These are phyloP conservation scores for Neosilurus hyrtlii DNA, from an alignment of 2,797 vertebrate species.

Conservation along the genomic window DNA sequence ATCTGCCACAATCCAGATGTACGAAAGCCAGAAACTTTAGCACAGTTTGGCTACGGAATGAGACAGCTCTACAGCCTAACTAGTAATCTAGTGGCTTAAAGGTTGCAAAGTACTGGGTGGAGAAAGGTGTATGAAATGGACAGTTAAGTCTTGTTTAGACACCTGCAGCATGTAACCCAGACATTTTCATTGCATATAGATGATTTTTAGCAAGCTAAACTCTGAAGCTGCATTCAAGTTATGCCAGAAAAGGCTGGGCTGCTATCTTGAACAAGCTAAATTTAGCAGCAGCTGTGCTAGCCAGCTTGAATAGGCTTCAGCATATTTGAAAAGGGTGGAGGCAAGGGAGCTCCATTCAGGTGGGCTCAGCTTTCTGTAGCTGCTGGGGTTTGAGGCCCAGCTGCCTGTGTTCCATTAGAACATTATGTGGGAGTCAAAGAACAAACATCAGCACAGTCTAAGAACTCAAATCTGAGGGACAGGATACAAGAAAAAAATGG, in stretches of 20 bases:
- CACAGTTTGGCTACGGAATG: slow-evolving; percentile 26
- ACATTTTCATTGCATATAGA: slow-evolving; percentile 17
- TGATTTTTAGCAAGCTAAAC: background rate
- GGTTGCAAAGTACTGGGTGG: slow-evolving; percentile 33
- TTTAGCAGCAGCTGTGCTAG: slow-evolving; percentile 58
- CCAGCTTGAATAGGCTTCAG: slow-evolving; percentile 33
- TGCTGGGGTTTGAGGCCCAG: slow-evolving; percentile 29
- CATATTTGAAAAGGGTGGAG: slow-evolving; percentile 50
- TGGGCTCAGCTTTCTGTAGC: slow-evolving; percentile 25
- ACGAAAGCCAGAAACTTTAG: slow-evolving; percentile 12
- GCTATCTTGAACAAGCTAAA: slow-evolving; percentile 50
- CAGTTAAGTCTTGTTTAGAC: slow-evolving; percentile 17
- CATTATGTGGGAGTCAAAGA: background rate
- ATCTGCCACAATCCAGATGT: background rate
- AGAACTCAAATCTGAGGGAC: slow-evolving; percentile 12
- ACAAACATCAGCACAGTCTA: slow-evolving; percentile 14
- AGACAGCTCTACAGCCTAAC: slow-evolving; percentile 18
- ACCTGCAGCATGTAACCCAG: slow-evolving; percentile 17
- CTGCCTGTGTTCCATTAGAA: slow-evolving; percentile 31
- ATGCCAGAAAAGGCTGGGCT: slow-evolving; percentile 29
- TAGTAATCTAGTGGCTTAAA: slow-evolving; percentile 33
- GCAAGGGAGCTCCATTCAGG: slow-evolving; percentile 37
- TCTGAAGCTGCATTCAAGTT: slow-evolving; percentile 4
- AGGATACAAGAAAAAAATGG: background rate
- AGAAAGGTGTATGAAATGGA: slow-evolving; percentile 12